Conservation (phyloP, 2,113 vertebrate genomes). For the Pluvianellus socialis region DNA sequence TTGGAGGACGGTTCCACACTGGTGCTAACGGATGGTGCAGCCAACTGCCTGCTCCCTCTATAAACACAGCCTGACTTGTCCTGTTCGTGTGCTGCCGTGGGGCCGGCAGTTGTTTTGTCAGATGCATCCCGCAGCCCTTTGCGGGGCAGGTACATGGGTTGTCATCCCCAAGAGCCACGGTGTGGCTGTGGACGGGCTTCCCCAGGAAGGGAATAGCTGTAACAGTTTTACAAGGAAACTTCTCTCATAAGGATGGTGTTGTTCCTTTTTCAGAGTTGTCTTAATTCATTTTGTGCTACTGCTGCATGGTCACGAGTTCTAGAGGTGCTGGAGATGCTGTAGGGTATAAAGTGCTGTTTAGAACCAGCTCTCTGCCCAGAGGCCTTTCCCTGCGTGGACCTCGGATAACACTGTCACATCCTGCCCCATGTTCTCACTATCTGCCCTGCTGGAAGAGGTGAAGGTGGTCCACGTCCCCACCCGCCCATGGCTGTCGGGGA, state of each 20-base stretch:
- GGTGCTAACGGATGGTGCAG: rapidly evolving
- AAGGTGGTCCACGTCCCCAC: not conserved
- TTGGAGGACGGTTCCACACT: rapidly evolving
- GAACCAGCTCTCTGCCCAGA: not conserved
- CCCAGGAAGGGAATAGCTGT: not conserved
- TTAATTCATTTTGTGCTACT: not conserved
- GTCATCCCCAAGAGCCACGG: rapidly evolving
- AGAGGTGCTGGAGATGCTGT: not conserved
- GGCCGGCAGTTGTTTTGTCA: rapidly evolving
- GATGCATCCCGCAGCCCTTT: not conserved
- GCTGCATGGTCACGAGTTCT: not conserved
- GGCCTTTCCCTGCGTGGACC: not conserved
- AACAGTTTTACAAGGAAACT: not conserved
- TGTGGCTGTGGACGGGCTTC: rapidly evolving
- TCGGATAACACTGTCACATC: rapidly evolving
- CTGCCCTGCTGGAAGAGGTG: not conserved
- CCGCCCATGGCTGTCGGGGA: not conserved
- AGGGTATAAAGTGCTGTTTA: not conserved
- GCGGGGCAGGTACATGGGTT: rapidly evolving
- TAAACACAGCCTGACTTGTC: not conserved
- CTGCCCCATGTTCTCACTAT: rapidly evolving
- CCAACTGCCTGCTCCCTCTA: not conserved
- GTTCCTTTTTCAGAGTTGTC: not conserved
- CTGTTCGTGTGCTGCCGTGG: rapidly evolving
- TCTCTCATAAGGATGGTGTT: not conserved